These are phyloP conservation scores for Carcina quercana DNA, from an alignment of 2,888 invertebrate species.

Conservation along the genomic window DNA sequence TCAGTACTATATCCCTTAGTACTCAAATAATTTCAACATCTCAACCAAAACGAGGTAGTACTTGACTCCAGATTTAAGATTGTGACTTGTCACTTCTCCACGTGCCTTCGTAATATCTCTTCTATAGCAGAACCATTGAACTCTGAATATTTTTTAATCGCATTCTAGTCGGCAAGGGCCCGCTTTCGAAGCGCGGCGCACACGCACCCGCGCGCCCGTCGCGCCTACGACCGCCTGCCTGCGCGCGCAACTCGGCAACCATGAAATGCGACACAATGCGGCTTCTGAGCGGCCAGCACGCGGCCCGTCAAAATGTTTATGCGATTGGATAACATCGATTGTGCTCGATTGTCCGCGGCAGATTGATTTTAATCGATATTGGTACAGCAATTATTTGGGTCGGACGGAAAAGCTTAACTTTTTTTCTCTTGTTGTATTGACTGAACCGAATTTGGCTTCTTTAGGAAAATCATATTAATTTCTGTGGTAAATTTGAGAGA, in stretches of 20 bases:
- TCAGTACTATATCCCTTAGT: no score
- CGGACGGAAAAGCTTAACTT: no score
- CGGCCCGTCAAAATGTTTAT: conserved; percentile 59
- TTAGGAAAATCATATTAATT: no score
- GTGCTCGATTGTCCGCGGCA: conserved; percentile 36
- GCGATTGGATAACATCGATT: conserved; percentile 47
- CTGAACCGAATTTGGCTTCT: background rate
- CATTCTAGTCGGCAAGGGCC: conserved; percentile 33
- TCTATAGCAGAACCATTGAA: no score
- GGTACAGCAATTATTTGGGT: conserved; percentile 5
- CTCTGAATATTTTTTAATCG: conserved; percentile 34
- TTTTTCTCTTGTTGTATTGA: background rate
- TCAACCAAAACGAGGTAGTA: no score
- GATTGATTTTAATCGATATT: conserved; percentile 29
- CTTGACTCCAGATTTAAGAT: no score
- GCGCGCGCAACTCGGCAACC: conserved; percentile 33
- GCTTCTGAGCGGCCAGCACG: conserved; percentile 37
- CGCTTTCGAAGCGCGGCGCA: conserved; percentile 32
- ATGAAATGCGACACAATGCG: conserved; percentile 55
- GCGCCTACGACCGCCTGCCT: conserved; percentile 23
- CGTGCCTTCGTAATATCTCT: no score
- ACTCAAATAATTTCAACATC: no score
- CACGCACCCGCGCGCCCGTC: conserved; percentile 21
- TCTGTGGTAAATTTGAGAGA: no score
- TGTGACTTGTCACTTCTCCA: no score